phyloP scores from a whole-genome alignment of 2,888 invertebrate species.

The Phragmatobia fuliginosa region DNA sequence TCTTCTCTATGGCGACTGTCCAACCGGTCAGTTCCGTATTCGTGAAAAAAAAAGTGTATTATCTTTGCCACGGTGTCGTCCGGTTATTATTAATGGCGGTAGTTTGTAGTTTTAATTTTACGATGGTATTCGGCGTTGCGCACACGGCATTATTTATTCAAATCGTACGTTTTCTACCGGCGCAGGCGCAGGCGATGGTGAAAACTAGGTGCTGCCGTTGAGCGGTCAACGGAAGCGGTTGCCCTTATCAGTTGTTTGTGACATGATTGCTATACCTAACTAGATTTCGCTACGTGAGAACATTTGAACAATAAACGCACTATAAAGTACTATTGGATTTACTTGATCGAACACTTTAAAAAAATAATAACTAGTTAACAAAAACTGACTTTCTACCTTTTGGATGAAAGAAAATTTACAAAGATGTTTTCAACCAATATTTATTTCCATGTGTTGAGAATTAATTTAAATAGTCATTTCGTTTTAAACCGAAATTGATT shows the following conservation, averaged over 20 bases:
- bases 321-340: conserved; percentile 23
- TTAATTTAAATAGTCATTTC: background rate
- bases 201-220: conserved; percentile 57
- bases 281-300: conserved; percentile 70
- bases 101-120: conserved; percentile 63
- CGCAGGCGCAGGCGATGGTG: conserved; percentile 55
- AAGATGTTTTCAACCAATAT: too few species aligned
- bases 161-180: conserved; percentile 51
- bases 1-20: conserved; percentile 58
- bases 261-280: conserved; percentile 66
- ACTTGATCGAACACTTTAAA: conserved; percentile 6
- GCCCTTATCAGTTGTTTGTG: conserved; percentile 78
- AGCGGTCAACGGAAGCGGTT: conserved; percentile 74
- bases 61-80: conserved; percentile 62
- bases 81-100: conserved; percentile 48
- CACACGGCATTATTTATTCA: conserved; percentile 46
- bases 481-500: background rate
- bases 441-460: background rate
- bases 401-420: too few species aligned
- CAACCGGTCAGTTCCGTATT: conserved; percentile 64
- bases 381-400: background rate
- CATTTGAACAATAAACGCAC: conserved; percentile 52
- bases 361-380: background rate
- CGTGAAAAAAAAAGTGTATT: conserved; percentile 58
- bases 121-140: conserved; percentile 54